Percentiles rank a stretch among this genome's conserved stretches.
Evolutionary conservation across 2,888 invertebrate species (phyloP).

Genomic region (Aphodius sticticus): DNA sequence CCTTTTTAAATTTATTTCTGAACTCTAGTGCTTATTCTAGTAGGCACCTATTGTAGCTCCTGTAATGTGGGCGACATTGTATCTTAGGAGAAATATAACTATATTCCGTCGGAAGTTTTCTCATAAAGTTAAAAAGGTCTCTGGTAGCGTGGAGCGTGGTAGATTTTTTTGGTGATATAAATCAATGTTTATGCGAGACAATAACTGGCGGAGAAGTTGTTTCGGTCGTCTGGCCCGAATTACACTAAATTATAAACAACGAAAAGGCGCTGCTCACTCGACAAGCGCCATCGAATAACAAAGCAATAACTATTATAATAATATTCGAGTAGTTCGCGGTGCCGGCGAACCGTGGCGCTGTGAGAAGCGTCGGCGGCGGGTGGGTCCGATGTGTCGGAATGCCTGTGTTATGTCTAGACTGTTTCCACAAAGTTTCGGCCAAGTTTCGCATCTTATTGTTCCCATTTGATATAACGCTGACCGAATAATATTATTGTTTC

Average conservation of each 20-base stretch:
- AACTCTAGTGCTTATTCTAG: too few species aligned
- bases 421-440: constrained; percentile 44
- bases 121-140: too few species aligned
- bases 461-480: constrained; percentile 45
- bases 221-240: neutral
- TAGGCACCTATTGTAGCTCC: too few species aligned
- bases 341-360: constrained; percentile 8
- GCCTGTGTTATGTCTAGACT: constrained; percentile 51
- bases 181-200: neutral
- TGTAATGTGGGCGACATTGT: too few species aligned
- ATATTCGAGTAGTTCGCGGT: constrained; percentile 40
- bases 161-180: neutral
- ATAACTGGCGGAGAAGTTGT: neutral
- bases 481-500: constrained; percentile 48
- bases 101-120: too few species aligned
- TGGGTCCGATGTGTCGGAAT: constrained; percentile 46
- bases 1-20: too few species aligned
- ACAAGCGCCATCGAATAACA: constrained; percentile 48
- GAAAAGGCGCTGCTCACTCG: constrained; percentile 16
- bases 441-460: constrained; percentile 48
- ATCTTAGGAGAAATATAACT: too few species aligned
- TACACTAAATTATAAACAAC: constrained; percentile 15
- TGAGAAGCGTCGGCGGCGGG: neutral
- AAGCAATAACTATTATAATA: constrained; percentile 52
- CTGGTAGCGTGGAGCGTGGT: neutral